Percentiles rank a stretch among this genome's conserved stretches.
Conservation (phyloP, 2,888 invertebrate species). For the Chymomyza procnemis region DNA sequence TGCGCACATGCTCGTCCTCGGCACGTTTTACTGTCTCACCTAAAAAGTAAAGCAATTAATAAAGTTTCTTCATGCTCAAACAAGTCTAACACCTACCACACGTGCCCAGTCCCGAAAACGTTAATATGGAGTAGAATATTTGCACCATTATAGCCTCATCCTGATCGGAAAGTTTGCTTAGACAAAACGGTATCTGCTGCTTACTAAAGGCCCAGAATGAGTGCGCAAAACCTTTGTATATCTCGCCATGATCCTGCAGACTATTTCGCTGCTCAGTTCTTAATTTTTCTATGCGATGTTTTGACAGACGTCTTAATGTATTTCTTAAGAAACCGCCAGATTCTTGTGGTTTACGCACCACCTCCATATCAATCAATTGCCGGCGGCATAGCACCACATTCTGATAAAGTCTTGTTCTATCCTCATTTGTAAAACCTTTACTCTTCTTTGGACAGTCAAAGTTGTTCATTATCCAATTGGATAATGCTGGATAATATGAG, state of each 20-base stretch:
- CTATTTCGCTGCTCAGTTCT: conserved; percentile 83
- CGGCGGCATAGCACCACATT: conserved; percentile 91
- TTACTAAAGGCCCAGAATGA: conserved; percentile 95
- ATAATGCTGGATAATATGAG: conserved; percentile 91
- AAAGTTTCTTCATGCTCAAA: not conserved
- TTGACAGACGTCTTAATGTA: conserved; percentile 91
- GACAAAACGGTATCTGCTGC: conserved; percentile 87
- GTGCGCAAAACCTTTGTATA: conserved; percentile 91
- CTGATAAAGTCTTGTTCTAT: conserved; percentile 91
- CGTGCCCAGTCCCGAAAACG: conserved; percentile 90
- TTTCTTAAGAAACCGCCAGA: conserved; percentile 92
- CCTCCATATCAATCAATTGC: conserved; percentile 89
- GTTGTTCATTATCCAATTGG: conserved; percentile 89
- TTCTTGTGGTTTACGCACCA: conserved; percentile 90
- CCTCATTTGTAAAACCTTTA: conserved; percentile 90
- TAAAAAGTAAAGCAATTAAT: conserved; percentile 42
- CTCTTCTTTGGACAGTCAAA: conserved; percentile 82
- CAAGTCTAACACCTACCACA: conserved; percentile 78
- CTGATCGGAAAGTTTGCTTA: conserved; percentile 90
- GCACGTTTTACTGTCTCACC: conserved; percentile 84
- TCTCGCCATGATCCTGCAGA: conserved; percentile 86
- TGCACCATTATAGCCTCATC: conserved; percentile 92
- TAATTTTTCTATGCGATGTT: conserved; percentile 89
- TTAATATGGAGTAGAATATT: conserved; percentile 92
- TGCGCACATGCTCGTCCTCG: conserved; percentile 91